Evolutionary conservation across 1,140 invertebrate genomes (phyloP), one percentile per base, ranked within the genome.

Genomic region (Cotesia typhae): DNA sequence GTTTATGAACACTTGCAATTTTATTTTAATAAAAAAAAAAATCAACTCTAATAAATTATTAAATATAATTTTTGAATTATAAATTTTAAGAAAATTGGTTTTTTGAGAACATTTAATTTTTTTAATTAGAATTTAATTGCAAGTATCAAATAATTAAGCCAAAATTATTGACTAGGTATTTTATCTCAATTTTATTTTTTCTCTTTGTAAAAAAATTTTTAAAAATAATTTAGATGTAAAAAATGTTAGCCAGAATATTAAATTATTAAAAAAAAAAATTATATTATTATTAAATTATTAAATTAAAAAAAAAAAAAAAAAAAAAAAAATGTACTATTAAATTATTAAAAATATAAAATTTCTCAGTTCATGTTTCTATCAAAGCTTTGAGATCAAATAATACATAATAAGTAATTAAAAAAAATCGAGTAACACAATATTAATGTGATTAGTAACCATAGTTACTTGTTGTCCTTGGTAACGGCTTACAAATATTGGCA

Each of bases 161-260:
- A 17, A 0, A 17, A 1, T 17, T 17, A 17, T 1, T 17, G 0
- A 17, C 17, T 17, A 1, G 17, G 17, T 17, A 1, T 17, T 17
- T 17, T 17, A 17, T 1, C 17, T 17, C 17, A 17, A 3, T 28
- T 28, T 28, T 28, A 28, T 28, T 28, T 28, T 1, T 28, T 28
- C 28, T 28, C 1, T 28, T 28, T 2, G 1, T 28, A 3, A 28
- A 28, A 28, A 28, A 28, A 28, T 28, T 28, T 28, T 28, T 28
- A 28, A 28, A 2, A 28, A 28, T 28, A 28, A 28, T 28, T 28
- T 28, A 28, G 28, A 28, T 28, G 3, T 2, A 28, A 28, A 28
- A 28, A 28, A 28, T 28, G 0, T 2, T 28, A 28, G 28, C 28
- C 1, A 90, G 85, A 89, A 88, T 87, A 90, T 93, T 93, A 90